Conservation (phyloP, 2,113 vertebrate species). For the Paramormyrops kingsleyae region DNA sequence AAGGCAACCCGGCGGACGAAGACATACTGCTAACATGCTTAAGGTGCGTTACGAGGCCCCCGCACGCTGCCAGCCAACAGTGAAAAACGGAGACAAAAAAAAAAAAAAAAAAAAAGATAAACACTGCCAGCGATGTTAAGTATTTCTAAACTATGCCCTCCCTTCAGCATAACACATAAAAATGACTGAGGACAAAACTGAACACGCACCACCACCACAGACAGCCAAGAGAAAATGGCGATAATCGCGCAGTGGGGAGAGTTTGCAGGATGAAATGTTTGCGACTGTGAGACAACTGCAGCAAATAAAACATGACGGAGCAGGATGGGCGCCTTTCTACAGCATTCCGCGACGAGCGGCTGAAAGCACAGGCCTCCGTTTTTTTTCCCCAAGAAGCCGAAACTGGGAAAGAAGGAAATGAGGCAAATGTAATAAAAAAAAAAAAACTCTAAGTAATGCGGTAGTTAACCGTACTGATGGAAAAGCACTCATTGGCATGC, state of each 20-base stretch:
- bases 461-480: neutral
- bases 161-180: slow-evolving; percentile 15
- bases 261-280: neutral
- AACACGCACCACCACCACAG: neutral
- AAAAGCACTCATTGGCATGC: neutral
- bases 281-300: neutral
- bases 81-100: neutral
- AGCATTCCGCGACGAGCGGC: neutral
- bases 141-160: slow-evolving; percentile 7
- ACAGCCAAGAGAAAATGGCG: neutral
- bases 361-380: neutral
- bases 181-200: neutral
- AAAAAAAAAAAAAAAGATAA: neutral
- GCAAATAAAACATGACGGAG: neutral
- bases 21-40: neutral
- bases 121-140: neutral
- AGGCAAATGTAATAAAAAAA: neutral
- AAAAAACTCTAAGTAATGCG: neutral
- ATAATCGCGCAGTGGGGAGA: neutral
- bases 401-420: neutral
- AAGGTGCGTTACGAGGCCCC: neutral
- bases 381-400: neutral
- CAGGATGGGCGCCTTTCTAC: neutral
- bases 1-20: slow-evolving; percentile 11
- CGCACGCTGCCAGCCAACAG: neutral